Evolutionary conservation across 2,888 invertebrate species (phyloP).

Genomic region (Caenorhabditis zanzibari): DNA sequence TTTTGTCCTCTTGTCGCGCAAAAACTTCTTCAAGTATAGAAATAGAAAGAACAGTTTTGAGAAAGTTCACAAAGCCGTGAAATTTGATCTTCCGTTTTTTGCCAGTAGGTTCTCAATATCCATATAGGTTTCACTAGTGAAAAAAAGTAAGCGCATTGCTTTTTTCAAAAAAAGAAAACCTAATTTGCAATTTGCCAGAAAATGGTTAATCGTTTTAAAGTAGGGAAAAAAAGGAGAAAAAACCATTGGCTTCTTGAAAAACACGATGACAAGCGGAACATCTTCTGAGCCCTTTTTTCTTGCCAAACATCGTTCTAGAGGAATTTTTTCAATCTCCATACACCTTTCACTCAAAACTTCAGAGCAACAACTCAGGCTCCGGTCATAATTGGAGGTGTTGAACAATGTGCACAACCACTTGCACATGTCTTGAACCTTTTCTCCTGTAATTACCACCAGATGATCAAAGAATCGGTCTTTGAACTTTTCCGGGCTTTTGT

Average conservation of each 20-base stretch:
- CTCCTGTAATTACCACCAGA: constrained; percentile 54
- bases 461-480: constrained; percentile 60
- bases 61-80: constrained; percentile 48
- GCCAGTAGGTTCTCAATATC: background rate
- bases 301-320: background rate
- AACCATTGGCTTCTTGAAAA: constrained; percentile 14
- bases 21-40: constrained; percentile 25
- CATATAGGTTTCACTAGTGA: too few relatives aligned
- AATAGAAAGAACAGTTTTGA: constrained; percentile 48
- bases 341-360: constrained; percentile 1
- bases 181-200: constrained; percentile 8
- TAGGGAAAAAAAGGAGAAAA: background rate
- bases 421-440: constrained; percentile 24
- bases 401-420: constrained; percentile 27
- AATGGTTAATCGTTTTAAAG: constrained; percentile 7
- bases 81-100: constrained; percentile 56
- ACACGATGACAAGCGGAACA: constrained; percentile 16
- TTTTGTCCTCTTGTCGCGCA: background rate
- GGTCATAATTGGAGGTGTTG: constrained; percentile 49
- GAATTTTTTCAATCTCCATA: background rate
- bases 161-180: background rate
- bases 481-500: constrained; percentile 61
- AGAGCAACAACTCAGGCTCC: constrained; percentile 5
- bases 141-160: too few relatives aligned
- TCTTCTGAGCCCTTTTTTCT: constrained; percentile 12